phyloP scores from a whole-genome alignment of 37 sponge, comb jelly and placozoan genomes.

The Lycopodina hypogea region DNA sequence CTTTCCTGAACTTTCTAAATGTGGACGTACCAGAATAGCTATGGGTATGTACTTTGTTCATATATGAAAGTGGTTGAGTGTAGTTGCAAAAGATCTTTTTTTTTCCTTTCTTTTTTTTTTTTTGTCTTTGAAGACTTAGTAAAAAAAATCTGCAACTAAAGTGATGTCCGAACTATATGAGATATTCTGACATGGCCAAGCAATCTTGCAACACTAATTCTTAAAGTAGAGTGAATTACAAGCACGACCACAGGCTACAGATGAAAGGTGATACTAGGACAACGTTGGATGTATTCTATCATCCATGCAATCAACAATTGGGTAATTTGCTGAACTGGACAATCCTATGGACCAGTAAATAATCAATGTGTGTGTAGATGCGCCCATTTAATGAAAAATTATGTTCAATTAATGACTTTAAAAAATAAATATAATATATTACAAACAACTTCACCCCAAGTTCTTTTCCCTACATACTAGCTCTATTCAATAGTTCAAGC shows the following conservation, averaged over 20 bases:
- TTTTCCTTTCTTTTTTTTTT: slow-evolving; percentile 33
- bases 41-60: slow-evolving; percentile 42
- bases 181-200: not conserved
- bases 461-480: no score
- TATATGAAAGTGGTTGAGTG: slow-evolving; percentile 41
- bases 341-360: slow-evolving; percentile 22
- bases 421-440: no score
- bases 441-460: no score
- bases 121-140: slow-evolving; percentile 32
- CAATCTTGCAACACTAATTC: not conserved
- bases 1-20: not conserved
- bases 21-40: slow-evolving; percentile 24
- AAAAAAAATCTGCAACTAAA: not conserved
- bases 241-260: slow-evolving; percentile 8
- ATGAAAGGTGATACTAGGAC: slow-evolving; percentile 43
- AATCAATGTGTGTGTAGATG: no score
- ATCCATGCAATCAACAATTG: slow-evolving; percentile 25
- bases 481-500: no score
- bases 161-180: no score
- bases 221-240: slow-evolving; percentile 8
- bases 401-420: no score
- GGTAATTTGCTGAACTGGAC: slow-evolving; percentile 19
- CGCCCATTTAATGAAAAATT: no score
- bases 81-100: slow-evolving; percentile 27
- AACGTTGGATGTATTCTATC: slow-evolving; percentile 20